A percentile compares a stretch with the other conserved stretches of the same genome.
phyloP scores from a whole-genome alignment of 1,140 invertebrate genomes.

The Euschistus heros region DNA sequence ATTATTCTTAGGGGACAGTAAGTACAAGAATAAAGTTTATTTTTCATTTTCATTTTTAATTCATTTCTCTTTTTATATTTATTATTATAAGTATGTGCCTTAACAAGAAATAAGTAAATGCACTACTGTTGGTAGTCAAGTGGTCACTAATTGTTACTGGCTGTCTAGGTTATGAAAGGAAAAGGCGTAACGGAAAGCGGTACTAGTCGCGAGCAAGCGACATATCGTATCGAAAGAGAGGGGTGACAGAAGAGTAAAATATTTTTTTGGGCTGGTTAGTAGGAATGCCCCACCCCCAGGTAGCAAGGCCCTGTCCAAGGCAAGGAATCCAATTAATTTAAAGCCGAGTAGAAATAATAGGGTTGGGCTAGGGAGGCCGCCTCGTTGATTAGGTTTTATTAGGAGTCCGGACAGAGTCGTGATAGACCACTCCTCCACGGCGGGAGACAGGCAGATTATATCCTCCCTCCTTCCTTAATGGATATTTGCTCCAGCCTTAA shows the following conservation, averaged over 20 bases:
- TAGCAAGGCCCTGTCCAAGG: conserved; percentile 4
- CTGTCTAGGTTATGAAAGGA: too few species aligned
- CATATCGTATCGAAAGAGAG: neutral
- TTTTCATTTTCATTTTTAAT: too few species aligned
- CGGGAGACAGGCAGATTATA: conserved; percentile 9
- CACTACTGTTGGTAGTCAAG: too few species aligned
- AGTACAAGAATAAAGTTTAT: too few species aligned
- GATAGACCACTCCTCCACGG: conserved; percentile 16
- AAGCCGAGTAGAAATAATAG: conserved; percentile 29
- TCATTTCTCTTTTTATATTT: too few species aligned
- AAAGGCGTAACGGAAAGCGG: neutral
- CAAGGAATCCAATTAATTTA: conserved; percentile 29
- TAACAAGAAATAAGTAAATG: too few species aligned
- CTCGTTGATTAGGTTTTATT: conserved; percentile 25
- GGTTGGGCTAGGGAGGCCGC: conserved; percentile 19
- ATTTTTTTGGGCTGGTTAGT: neutral
- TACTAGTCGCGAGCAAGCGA: neutral
- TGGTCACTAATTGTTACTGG: too few species aligned
- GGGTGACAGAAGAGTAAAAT: neutral
- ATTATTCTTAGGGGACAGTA: too few species aligned
- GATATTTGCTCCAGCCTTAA: conserved; percentile 8
- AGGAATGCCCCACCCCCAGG: conserved; percentile 1
- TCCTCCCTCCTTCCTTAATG: conserved; percentile 1
- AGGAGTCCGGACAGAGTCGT: conserved; percentile 17
- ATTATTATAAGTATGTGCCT: too few species aligned